Base-by-base conservation (phyloP, 92 coral and sea anemone genomes). In the Phenganax stokvisi region DNA sequence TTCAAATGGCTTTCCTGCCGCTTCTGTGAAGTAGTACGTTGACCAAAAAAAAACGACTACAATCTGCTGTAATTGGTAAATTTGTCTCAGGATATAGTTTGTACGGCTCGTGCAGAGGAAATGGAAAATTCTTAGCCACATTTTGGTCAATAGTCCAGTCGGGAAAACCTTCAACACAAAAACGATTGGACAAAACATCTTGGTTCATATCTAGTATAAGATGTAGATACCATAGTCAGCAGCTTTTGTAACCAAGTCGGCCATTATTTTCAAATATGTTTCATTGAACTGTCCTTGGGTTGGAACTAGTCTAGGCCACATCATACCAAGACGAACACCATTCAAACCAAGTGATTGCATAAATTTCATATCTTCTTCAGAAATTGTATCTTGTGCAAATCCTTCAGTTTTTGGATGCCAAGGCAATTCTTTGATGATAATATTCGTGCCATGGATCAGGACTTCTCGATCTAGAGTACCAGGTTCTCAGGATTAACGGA, bases 261-360 rank as follows among this genome's bases (percentile, higher is more conserved):
- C 88, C 85, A 94, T 89, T 30, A 89, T 86, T 74, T 89, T 72
- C 74, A 92, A 76, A 67, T 94, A 94, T 3, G 98, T 94, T 53
- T 89, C 87, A 84, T 94, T 94, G 81, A 90, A 94, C 20, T 85
- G 75, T 11, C 96, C 98, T 69, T 92, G 84, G 16, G 85, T 87
- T 7, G 98, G 98, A 44, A 92, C 97, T 10, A 94, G 81, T 2
- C 98, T 97, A 9, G 98, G 96, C 97, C 96, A 92, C 98, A 94
- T 94, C 85, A 87, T 90, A 10, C 97, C 98, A 60, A 94, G 87
- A 57, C 98, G 96, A 5, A 92, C 91, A 44, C 89, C 90, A 71
- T 94, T 94, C 13, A 94, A 87, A 51, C 98, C 98, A 37, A 94
- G 90, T 2, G 98, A 94, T 73, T 88, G 81, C 85, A 94, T 54